These are phyloP conservation scores for Gonocerus acuteangulatus DNA, from an alignment of 2,888 invertebrate species.

Conservation along the genomic window DNA sequence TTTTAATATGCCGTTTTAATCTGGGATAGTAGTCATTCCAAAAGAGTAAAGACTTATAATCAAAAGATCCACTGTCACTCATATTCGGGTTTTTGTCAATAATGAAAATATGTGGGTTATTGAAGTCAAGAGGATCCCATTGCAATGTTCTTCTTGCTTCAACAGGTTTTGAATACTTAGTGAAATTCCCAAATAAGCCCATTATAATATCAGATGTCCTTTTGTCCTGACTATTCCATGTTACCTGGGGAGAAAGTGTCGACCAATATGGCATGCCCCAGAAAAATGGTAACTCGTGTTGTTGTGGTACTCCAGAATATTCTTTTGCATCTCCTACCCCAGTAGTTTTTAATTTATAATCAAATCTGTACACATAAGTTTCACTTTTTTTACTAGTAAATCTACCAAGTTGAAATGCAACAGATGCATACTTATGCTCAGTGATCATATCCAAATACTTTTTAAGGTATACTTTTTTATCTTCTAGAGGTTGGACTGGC, in stretches of 20 bases:
- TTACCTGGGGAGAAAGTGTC: slow-evolving; percentile 46
- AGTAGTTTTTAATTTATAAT: slow-evolving; percentile 45
- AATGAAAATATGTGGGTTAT: slow-evolving; percentile 62
- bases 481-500: slow-evolving; percentile 56
- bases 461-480: slow-evolving; percentile 55
- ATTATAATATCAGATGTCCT: slow-evolving; percentile 70
- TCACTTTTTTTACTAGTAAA: slow-evolving; percentile 52
- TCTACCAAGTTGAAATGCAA: slow-evolving; percentile 60
- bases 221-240: slow-evolving; percentile 70
- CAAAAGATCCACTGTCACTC: slow-evolving; percentile 58
- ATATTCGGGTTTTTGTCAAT: slow-evolving; percentile 71
- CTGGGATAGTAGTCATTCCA: slow-evolving; percentile 79
- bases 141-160: slow-evolving; percentile 62
- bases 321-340: slow-evolving; percentile 60
- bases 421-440: slow-evolving; percentile 66
- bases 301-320: slow-evolving; percentile 74
- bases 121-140: slow-evolving; percentile 63
- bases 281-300: slow-evolving; percentile 71
- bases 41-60: slow-evolving; percentile 70
- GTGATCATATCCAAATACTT: slow-evolving; percentile 64
- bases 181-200: slow-evolving; percentile 73
- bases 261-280: slow-evolving; percentile 73
- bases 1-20: slow-evolving; percentile 61
- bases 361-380: slow-evolving; percentile 67
- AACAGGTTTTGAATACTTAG: slow-evolving; percentile 57